Evolutionary conservation across 2,888 invertebrate genomes (phyloP).

Genomic region (Drosophila sordidapex): DNA sequence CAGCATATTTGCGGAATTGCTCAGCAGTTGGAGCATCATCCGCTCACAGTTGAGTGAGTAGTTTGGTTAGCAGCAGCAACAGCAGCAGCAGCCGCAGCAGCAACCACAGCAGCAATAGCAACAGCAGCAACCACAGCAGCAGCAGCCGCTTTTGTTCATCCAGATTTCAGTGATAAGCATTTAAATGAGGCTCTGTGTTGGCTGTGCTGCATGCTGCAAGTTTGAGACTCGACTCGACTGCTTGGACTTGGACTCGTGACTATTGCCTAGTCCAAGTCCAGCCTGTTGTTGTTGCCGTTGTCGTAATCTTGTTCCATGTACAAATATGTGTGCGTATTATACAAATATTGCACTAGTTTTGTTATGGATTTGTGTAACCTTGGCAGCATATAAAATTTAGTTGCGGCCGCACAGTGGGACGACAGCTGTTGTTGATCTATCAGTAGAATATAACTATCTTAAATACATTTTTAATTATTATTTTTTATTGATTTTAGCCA

Average conservation of each 20-base stretch:
- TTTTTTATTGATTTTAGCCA: background rate
- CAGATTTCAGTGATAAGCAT: constrained; percentile 81
- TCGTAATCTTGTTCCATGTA: constrained; percentile 54
- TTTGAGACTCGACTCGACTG: constrained; percentile 21
- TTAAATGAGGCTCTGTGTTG: constrained; percentile 74
- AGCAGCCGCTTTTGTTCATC: constrained; percentile 81
- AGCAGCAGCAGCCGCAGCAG: constrained; percentile 44
- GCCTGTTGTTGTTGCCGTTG: constrained; percentile 12
- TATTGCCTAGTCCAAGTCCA: constrained; percentile 26
- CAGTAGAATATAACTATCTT: background rate
- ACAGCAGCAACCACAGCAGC: constrained; percentile 44
- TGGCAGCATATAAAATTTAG: constrained; percentile 62
- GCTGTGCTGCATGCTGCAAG: constrained; percentile 23
- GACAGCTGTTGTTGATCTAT: background rate
- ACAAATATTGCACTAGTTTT: constrained; percentile 79
- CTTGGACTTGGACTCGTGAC: constrained; percentile 39
- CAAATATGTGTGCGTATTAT: constrained; percentile 71
- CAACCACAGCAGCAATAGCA: constrained; percentile 36
- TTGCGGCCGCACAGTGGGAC: constrained; percentile 57
- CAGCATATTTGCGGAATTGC: constrained; percentile 64
- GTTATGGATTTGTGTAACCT: constrained; percentile 79
- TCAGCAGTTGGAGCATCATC: constrained; percentile 51
- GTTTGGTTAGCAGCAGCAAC: constrained; percentile 60
- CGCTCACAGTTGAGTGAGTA: constrained; percentile 69
- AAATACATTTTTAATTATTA: background rate